Conservation (phyloP, 2,113 vertebrate genomes). For the Gallinago jamesoni region DNA sequence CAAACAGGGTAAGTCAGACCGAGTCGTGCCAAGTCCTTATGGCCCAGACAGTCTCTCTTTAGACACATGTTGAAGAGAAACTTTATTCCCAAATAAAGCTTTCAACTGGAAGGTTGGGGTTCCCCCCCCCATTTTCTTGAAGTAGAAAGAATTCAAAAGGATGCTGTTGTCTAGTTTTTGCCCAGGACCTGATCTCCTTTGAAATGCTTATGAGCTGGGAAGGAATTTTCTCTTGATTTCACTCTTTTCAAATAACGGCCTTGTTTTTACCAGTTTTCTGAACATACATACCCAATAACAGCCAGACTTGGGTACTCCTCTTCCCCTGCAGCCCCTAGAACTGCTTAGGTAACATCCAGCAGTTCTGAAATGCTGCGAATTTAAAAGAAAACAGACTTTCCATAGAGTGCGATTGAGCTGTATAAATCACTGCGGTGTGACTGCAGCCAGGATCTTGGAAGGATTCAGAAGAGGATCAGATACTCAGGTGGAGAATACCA, state of each 20-base stretch:
- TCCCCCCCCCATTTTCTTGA: neutral
- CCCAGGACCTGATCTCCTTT: neutral
- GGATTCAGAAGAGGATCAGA: neutral
- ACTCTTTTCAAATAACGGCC: neutral
- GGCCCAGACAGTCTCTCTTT: neutral
- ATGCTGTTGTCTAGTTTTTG: neutral
- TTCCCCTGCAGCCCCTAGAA: neutral
- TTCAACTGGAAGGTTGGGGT: neutral
- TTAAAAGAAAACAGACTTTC: neutral
- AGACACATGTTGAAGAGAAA: neutral
- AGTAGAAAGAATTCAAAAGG: neutral
- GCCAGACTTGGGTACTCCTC: neutral
- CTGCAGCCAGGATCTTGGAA: neutral
- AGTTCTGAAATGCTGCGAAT: neutral
- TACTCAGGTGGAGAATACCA: neutral
- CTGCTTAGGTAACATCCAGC: neutral
- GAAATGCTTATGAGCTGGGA: neutral
- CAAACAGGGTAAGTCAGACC: neutral
- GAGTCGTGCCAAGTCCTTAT: neutral
- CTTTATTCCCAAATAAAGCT: neutral
- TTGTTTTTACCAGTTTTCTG: neutral
- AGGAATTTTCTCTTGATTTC: neutral
- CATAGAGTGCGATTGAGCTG: neutral
- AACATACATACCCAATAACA: neutral
- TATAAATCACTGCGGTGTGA: neutral